These are phyloP conservation scores for Syrista parreyssii DNA, from an alignment of 2,888 invertebrate species.

Conservation along the genomic window DNA sequence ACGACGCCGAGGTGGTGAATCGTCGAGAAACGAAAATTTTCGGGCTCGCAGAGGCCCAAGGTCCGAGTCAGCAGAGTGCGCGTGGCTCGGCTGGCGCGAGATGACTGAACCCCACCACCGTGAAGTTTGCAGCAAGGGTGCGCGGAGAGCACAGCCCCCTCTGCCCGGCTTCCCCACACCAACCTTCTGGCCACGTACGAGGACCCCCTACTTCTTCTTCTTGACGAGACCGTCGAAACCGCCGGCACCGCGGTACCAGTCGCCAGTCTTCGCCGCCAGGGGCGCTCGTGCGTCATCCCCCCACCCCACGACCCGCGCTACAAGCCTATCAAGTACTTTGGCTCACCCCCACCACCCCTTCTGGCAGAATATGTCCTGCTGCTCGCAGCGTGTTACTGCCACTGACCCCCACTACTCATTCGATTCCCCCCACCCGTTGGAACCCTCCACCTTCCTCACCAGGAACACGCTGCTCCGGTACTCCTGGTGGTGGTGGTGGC, in stretches of 20 bases:
- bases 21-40: not conserved
- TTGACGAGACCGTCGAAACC: not conserved
- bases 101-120: conserved; percentile 58
- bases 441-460: conserved; percentile 2
- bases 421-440: not conserved
- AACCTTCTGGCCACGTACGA: conserved; percentile 7
- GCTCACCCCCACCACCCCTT: conserved; percentile 29
- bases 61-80: conserved; percentile 35
- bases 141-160: conserved; percentile 3
- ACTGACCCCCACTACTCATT: conserved; percentile 21
- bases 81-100: conserved; percentile 63
- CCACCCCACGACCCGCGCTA: not conserved
- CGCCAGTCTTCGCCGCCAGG: not conserved
- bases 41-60: not conserved
- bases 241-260: not conserved
- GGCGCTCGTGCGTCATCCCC: not conserved
- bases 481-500: not conserved
- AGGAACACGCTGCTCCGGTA: not conserved
- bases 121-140: conserved; percentile 20
- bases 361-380: conserved; percentile 32
- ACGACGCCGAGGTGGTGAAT: not conserved
- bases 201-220: not conserved
- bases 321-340: not conserved
- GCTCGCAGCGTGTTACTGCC: conserved; percentile 41
- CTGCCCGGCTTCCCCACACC: conserved; percentile 5